phyloP scores from a whole-genome alignment of 2,797 vertebrate species.

The Acestrorhynchus altus region DNA sequence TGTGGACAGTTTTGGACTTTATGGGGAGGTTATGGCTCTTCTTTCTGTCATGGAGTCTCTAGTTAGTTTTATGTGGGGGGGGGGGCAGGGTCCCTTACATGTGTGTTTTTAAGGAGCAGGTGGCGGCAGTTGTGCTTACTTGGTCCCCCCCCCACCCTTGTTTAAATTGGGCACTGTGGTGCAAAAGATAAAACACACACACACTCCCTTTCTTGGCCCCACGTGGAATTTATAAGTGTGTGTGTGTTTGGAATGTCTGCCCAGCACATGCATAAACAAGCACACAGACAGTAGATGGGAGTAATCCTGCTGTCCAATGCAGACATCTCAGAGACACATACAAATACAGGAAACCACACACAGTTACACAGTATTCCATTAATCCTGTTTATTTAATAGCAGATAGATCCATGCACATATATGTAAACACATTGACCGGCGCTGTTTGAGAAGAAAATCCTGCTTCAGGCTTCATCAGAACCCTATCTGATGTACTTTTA shows the following conservation, averaged over 20 bases:
- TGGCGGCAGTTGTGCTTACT: constrained; percentile 63
- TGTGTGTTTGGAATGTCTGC: constrained; percentile 44
- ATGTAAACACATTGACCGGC: not conserved
- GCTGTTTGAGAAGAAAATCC: not conserved
- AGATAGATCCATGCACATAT: not conserved
- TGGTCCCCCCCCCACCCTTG: constrained; percentile 28
- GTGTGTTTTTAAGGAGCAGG: constrained; percentile 30
- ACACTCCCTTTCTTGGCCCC: constrained; percentile 69
- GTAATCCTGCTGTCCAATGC: constrained; percentile 9
- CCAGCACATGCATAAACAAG: constrained; percentile 50
- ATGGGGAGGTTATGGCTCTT: too few species aligned
- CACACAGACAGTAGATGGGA: constrained; percentile 18
- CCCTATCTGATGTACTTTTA: not conserved
- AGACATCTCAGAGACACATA: constrained; percentile 4
- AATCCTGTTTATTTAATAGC: not conserved
- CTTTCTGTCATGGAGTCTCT: too few species aligned
- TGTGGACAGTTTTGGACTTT: too few species aligned
- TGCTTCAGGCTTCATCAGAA: not conserved
- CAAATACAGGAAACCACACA: not conserved
- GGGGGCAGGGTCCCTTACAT: not conserved
- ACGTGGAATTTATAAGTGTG: constrained; percentile 59
- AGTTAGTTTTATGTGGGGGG: not conserved
- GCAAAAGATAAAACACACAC: constrained; percentile 67
- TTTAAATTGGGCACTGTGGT: constrained; percentile 59
- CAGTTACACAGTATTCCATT: not conserved